A percentile compares a stretch with the other conserved stretches of the same genome.
Evolutionary conservation across 2,888 invertebrate species (phyloP).

Genomic region (Cheilosia soror): DNA sequence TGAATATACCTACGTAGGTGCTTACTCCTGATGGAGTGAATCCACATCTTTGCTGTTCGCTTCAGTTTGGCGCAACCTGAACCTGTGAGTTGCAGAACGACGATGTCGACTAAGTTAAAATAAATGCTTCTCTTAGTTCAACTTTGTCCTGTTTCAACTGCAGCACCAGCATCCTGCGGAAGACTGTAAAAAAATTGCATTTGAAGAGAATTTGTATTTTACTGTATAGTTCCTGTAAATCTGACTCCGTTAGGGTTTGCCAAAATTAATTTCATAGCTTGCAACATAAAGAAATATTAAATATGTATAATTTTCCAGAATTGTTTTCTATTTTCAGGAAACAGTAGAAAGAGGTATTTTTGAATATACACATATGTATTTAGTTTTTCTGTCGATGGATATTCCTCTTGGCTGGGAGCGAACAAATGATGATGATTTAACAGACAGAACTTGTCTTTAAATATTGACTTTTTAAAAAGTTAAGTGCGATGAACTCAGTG

Average conservation of each 20-base stretch:
- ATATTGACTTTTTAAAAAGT: slow-evolving; percentile 15
- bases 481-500: slow-evolving; percentile 12
- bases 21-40: slow-evolving; percentile 16
- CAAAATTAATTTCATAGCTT: too few species aligned
- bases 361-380: too few species aligned
- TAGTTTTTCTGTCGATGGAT: not conserved
- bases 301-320: too few species aligned
- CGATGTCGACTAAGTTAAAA: slow-evolving; percentile 30
- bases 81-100: slow-evolving; percentile 9
- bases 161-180: not conserved
- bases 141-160: not conserved
- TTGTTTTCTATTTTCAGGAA: not conserved
- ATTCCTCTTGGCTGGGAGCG: slow-evolving; percentile 22
- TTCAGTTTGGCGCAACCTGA: slow-evolving; percentile 28
- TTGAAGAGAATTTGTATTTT: not conserved
- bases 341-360: too few species aligned
- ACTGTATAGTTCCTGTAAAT: too few species aligned
- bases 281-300: too few species aligned
- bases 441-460: slow-evolving; percentile 18
- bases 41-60: slow-evolving; percentile 25
- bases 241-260: too few species aligned
- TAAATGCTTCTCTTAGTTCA: slow-evolving; percentile 4
- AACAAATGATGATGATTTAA: slow-evolving; percentile 9
- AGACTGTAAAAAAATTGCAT: not conserved
- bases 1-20: not conserved